Evolutionary conservation across 92 coral and sea anemone genomes (phyloP).

Genomic region (Palythoa grandis): DNA sequence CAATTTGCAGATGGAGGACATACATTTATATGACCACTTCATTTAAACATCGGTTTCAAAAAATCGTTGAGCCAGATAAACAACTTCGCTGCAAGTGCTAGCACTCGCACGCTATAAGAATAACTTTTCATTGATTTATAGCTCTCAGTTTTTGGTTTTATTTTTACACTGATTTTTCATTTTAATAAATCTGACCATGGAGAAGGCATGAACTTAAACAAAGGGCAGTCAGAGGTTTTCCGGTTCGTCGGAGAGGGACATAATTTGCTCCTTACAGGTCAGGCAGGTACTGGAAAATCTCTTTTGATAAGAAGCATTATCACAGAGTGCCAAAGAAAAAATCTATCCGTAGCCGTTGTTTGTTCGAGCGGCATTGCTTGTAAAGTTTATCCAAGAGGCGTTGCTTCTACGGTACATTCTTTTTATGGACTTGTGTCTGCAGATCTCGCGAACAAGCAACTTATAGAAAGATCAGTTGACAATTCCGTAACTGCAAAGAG

Average conservation of each 20-base stretch:
- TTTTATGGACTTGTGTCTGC: constrained; percentile 49
- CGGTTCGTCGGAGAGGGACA: constrained; percentile 13
- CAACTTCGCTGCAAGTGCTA: too few relatives aligned
- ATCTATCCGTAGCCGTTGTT: constrained; percentile 29
- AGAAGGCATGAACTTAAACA: neutral
- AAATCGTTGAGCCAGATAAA: too few relatives aligned
- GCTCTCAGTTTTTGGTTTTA: neutral
- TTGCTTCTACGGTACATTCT: constrained; percentile 46
- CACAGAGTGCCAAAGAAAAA: neutral
- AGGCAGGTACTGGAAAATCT: constrained; percentile 28
- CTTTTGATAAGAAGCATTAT: neutral
- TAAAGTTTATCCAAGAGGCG: constrained; percentile 40
- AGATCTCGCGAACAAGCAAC: constrained; percentile 29
- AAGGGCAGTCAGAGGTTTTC: neutral
- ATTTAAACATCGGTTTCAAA: too few relatives aligned
- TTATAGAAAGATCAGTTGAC: constrained; percentile 9
- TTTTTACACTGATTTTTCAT: neutral
- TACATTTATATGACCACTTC: too few relatives aligned
- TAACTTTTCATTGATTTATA: too few relatives aligned
- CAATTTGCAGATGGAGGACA: too few relatives aligned
- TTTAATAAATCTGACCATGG: neutral
- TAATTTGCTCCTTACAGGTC: constrained; percentile 11
- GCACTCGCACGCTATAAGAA: too few relatives aligned
- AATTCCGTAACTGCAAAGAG: constrained; percentile 9
- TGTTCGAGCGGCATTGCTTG: constrained; percentile 43